Base-by-base conservation (phyloP, 2,113 vertebrate species). In the Lamprologus lemairii region DNA sequence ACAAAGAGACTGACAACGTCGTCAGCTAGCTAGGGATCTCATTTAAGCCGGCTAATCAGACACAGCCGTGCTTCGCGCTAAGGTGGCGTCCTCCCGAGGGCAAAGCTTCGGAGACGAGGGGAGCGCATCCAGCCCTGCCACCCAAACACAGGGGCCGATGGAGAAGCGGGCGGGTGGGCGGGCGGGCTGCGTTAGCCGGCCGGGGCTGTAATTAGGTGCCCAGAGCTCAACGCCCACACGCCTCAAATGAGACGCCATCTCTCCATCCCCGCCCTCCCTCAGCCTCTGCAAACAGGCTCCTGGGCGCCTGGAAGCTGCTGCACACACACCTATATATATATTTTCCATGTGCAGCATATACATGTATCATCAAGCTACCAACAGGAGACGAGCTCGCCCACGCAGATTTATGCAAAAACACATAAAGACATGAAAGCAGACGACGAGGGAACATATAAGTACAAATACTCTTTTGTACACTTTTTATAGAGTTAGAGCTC, bases 171-270 rank as follows among this genome's bases (percentile, higher is more conserved):
- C 91, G 42, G 85, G 87, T 88, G 60, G 86, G 85, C 89, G 57
- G 86, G 85, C 4, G 5, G n/a, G 1, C 68, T 28, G 71, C 23
- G 14, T 47, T 75, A 75, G 83, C 92, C 89, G 92, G 90, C 90
- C 83, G 21, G 71, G 84, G 92, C 90, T 94, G 93, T 94, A 95
- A 95, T 95, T 96, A 96, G 93, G 88, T 88, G 92, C 91, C 94
- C 92, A 83, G 90, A 92, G 94, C 91, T 90, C 58, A 80, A 94
- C 93, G 93, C 95, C 95, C 91, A 95, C 94, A 92, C 82, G 35
- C 87, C 85, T 92, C 63, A 60, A 80, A 89, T 42, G 90, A 95
- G 90, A 93, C 88, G 65, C 86, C 85, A 73, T 90, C 81, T n/a
- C 63, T 81, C 65, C 65, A 23, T 80, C 37, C 26, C 89, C 85